These are phyloP conservation scores for Perca schrenkii DNA, from an alignment of 2,113 vertebrate species.

Conservation along the genomic window DNA sequence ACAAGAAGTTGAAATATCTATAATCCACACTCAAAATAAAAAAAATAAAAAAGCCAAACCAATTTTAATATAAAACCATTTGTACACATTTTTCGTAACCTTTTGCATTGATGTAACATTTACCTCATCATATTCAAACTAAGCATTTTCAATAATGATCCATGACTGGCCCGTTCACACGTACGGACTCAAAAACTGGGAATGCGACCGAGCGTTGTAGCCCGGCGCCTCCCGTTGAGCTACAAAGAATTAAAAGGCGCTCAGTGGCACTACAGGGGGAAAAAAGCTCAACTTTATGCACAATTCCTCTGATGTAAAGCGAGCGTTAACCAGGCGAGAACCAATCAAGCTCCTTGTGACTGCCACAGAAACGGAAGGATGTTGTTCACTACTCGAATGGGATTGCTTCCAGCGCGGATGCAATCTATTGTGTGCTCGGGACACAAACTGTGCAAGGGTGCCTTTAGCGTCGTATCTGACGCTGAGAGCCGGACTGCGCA, in stretches of 20 bases:
- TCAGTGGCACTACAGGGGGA: too few relatives aligned
- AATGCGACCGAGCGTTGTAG: not conserved
- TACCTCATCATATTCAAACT: not conserved
- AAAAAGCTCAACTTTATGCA: conserved; percentile 1
- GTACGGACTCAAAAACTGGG: not conserved
- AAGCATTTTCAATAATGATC: not conserved
- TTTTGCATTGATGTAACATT: not conserved
- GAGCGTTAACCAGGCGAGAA: too few relatives aligned
- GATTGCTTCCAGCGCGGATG: too few relatives aligned
- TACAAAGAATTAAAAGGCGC: not conserved
- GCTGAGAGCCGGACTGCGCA: too few relatives aligned
- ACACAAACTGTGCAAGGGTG: too few relatives aligned
- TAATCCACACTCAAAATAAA: not conserved
- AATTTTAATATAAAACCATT: not conserved
- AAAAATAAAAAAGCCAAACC: not conserved
- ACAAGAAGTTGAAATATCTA: not conserved
- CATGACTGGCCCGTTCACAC: not conserved
- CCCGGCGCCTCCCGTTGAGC: not conserved
- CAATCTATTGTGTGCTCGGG: too few relatives aligned
- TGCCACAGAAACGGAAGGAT: too few relatives aligned
- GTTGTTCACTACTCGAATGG: too few relatives aligned
- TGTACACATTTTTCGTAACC: not conserved
- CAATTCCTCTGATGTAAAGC: too few relatives aligned
- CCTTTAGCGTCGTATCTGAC: too few relatives aligned
- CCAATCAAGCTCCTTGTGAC: too few relatives aligned